Base-by-base conservation (phyloP, 2,113 vertebrate species). In the Nicator chloris region DNA sequence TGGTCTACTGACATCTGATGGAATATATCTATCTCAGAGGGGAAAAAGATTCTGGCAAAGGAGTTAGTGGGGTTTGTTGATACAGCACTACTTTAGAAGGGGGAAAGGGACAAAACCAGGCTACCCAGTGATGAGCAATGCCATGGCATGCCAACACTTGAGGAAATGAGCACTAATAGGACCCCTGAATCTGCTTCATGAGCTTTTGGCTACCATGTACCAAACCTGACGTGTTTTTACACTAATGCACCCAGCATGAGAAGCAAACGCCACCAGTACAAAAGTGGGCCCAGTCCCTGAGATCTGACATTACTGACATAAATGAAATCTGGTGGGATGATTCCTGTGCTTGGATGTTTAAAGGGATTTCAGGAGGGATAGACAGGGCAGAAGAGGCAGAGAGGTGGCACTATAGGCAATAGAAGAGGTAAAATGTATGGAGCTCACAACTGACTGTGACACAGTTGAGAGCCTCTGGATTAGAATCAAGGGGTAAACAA, bases 11-110 rank as follows among this genome's bases (percentile, higher is more conserved):
- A 33, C 9, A 27, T 16, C 21, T 51, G 22, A 44, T 31, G 31
- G 31, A 50, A 51, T 26, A 7, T 11, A 59, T 9, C 37, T 44
- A 3, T 77, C 4, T 51, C 37, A 44, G 53, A 59, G 9, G 11
- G 3, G 17, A 6, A 68, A 59, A 68, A 23, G 1, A 6, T 10
- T 68, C 17, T 11, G 59, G 6, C 53, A 68, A 50, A 44, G 27
- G 9, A 51, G 17, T 18, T 27, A 26, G 26, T 35, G 21, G 4
- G 7, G 7, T 26, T 68, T 0, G 0, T 16, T 37, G 31, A 51
- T 23, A 33, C 22, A 51, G 22, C 5, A 26, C 5, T 44, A 13
- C 9, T 23, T 51, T 33, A 17, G 21, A 51, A 23, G 17, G 18
- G 31, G 15, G 11, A 59, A 68, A 51, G 27, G 13, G 31, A 22